Evolutionary conservation across 2,888 invertebrate genomes (phyloP), one percentile per base, ranked within the genome.

Genomic region (Synanthedon vespiformis): DNA sequence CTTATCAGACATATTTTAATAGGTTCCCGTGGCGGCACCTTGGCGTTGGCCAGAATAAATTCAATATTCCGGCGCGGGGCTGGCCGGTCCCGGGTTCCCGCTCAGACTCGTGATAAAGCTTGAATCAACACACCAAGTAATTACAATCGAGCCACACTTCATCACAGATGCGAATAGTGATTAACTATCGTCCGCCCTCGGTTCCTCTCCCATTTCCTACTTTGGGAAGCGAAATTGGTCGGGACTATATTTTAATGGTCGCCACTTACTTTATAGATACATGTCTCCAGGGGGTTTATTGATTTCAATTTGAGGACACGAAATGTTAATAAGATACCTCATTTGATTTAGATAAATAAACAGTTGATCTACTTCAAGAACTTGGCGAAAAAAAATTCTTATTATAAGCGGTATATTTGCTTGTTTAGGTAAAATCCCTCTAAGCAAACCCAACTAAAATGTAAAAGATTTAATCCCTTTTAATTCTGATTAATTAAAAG

Each of bases 41-140:
- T 68, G 74, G 70, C 62, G 61, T 63, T 64, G 68, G 55, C 67
- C 77, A 70, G 77, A 77, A 80, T 82, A 80, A 79, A 81, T 82
- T 80, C 77, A 78, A 83, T 80, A 80, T 77, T 68, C 70, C 58
- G 68, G 64, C 61, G 62, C 62, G 66, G 68, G 66, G 65, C 66
- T 61, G 62, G 63, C 61, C 63, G 62, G 34, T 40, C 18, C 22
- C 22, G 61, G 68, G 63, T 69, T 70, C 70, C 63, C 68, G 66
- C 65, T 62, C 66, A 63, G 67, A 64, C 69, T 70, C 69, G 68
- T 76, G 81, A 81, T 85, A 82, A 80, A 80, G 80, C 80, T 84
- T 85, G 84, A 83, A 84, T 82, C 84, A 85, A 86, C 84, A 85
- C 77, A 80, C 80, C 68, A 82, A 80, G 79, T 81, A 85, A 85